A percentile compares a stretch with the other conserved stretches of the same genome.
These are phyloP conservation scores for Xestia xanthographa DNA, from an alignment of 2,888 invertebrate genomes.

Conservation along the genomic window DNA sequence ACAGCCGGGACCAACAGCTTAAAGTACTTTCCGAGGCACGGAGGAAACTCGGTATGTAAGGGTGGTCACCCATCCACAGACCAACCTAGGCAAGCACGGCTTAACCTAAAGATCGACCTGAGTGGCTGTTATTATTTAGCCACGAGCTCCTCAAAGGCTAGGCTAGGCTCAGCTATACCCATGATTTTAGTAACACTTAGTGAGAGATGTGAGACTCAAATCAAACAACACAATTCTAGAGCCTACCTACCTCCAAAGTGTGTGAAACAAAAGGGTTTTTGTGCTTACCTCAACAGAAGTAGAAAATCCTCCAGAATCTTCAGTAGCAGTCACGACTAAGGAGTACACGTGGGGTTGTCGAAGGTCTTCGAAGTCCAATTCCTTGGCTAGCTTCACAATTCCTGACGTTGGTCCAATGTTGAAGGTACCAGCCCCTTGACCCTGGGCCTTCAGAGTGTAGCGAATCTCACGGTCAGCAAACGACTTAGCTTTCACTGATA, in stretches of 20 bases:
- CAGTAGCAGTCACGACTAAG: slow-evolving; percentile 97
- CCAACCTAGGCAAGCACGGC: too few relatives aligned
- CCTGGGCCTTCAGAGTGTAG: slow-evolving; percentile 98
- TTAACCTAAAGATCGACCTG: too few relatives aligned
- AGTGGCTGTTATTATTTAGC: too few relatives aligned
- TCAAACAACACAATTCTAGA: background rate
- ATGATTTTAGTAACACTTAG: background rate
- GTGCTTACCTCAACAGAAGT: slow-evolving; percentile 96
- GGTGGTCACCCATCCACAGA: too few relatives aligned
- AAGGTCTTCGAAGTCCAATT: slow-evolving; percentile 98
- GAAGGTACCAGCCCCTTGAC: slow-evolving; percentile 98
- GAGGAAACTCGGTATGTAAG: too few relatives aligned
- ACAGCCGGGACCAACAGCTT: too few relatives aligned
- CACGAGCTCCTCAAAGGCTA: too few relatives aligned
- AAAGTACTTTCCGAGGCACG: too few relatives aligned
- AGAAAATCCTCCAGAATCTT: slow-evolving; percentile 99
- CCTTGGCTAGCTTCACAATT: slow-evolving; percentile 98
- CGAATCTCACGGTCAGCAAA: slow-evolving; percentile 99
- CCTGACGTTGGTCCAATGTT: slow-evolving; percentile 98
- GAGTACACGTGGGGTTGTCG: slow-evolving; percentile 98
- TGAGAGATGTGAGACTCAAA: background rate
- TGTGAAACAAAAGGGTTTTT: too few relatives aligned
- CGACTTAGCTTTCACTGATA: slow-evolving; percentile 99
- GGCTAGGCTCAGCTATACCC: too few relatives aligned
- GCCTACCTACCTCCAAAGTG: too few relatives aligned